Evolutionary conservation across 2,113 vertebrate genomes (phyloP), one percentile per base, ranked within the genome.

Genomic region (Etheostoma cragini): DNA sequence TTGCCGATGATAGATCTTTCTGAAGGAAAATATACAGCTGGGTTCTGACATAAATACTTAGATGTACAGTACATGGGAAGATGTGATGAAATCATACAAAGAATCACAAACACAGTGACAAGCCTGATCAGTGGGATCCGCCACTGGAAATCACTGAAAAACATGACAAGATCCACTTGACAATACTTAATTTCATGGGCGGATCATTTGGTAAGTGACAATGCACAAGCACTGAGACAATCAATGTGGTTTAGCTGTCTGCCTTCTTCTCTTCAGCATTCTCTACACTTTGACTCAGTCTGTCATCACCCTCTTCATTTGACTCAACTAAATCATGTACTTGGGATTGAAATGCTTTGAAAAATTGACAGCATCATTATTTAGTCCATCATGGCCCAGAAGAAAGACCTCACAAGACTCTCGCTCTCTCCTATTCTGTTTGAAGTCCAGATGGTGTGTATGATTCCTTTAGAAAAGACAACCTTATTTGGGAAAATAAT

Each of bases 311-410:
- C 87, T 86, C 81, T 90, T 93, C 84, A 84, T 91, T 89, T 78
- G 84, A 73, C 85, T 81, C 86, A 64, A 90, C 69, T 74, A 87
- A 87, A 93, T 93, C 90, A 92, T 46, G 58, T 88, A 85, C 61
- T 85, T 14, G 58, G 84, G 81, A 92, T 83, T 82, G 93, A 92
- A 87, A 84, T 24, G 42, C 95, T 96, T 95, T 96, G 93, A 96
- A 95, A 96, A 85, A 70, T 30, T 86, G 87, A 94, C 94, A 94
- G 94, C 91, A 92, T 95, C 93, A 94, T 94, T 89, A 94, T 94
- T 95, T 95, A 94, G 95, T 92, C 94, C 94, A 94, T 95, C 94
- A 93, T 68, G 75, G 79, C 77, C 88, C 78, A 88, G 86, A 76
- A 82, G 70, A 89, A 82, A 88, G 82, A 90, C 83, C 88, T 91